A percentile compares a stretch with the other conserved stretches of the same genome.
Evolutionary conservation across 2,888 invertebrate genomes (phyloP).

Genomic region (Bedellia somnulentella): DNA sequence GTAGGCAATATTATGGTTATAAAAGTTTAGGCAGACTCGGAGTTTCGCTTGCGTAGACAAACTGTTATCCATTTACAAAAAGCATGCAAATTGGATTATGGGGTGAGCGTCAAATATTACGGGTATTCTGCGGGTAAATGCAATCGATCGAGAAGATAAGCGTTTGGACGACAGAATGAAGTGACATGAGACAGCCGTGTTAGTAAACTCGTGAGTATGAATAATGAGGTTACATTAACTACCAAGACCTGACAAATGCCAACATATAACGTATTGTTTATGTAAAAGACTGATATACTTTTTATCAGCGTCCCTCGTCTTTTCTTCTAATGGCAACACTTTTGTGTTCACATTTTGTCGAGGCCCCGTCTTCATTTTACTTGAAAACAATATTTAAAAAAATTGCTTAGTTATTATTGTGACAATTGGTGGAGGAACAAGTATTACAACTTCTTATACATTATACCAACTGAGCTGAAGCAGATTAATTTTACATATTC

Average conservation of each 20-base stretch:
- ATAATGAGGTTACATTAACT: constrained; percentile 36
- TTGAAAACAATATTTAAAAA: constrained; percentile 39
- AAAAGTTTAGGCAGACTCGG: too few species aligned
- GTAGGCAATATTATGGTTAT: too few species aligned
- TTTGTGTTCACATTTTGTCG: constrained; percentile 36
- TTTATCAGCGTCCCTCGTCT: constrained; percentile 25
- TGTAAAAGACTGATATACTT: constrained; percentile 29
- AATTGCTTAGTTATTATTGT: constrained; percentile 1
- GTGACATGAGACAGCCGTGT: constrained; percentile 26
- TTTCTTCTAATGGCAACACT: constrained; percentile 24
- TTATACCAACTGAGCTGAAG: too few species aligned
- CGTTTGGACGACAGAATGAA: constrained; percentile 30
- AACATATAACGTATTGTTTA: constrained; percentile 23
- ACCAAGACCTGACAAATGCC: constrained; percentile 41
- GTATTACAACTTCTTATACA: too few species aligned
- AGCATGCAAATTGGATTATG: too few species aligned
- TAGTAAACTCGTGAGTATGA: constrained; percentile 47
- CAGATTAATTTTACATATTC: too few species aligned
- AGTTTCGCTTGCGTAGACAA: too few species aligned
- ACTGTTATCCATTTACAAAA: too few species aligned
- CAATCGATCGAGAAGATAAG: constrained; percentile 45
- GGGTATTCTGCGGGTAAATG: constrained; percentile 47
- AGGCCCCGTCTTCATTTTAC: constrained; percentile 43
- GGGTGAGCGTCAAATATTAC: too few species aligned
- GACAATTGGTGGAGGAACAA: too few species aligned